A percentile compares a stretch with the other conserved stretches of the same genome.
These are phyloP conservation scores for Sicus ferrugineus DNA, from an alignment of 2,888 invertebrate genomes.

Conservation along the genomic window DNA sequence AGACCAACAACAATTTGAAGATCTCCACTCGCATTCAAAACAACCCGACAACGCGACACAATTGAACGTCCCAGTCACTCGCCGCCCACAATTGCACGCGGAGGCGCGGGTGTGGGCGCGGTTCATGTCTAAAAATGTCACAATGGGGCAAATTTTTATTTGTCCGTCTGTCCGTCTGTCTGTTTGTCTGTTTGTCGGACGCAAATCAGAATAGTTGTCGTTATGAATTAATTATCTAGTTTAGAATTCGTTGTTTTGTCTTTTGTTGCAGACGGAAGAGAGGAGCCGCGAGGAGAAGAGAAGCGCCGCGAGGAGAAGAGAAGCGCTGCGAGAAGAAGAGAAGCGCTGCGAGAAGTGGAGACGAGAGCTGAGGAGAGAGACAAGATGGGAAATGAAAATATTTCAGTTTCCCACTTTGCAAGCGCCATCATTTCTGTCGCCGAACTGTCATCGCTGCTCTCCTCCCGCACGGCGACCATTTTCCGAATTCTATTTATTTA, in stretches of 20 bases:
- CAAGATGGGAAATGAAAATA: no score
- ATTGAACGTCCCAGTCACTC: not conserved
- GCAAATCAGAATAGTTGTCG: constrained; percentile 7
- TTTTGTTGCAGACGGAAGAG: no score
- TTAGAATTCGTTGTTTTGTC: not conserved
- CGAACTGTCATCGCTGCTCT: no score
- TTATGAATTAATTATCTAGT: constrained; percentile 18
- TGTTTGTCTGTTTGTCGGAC: not conserved
- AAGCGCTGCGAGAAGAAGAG: no score
- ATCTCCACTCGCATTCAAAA: not conserved
- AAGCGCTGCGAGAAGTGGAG: no score
- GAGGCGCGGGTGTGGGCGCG: not conserved
- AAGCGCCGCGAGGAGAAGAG: no score
- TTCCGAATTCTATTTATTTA: no score
- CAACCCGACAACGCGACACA: not conserved
- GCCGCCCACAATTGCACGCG: not conserved
- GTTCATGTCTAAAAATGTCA: not conserved
- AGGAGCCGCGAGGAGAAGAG: no score
- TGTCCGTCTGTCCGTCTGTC: not conserved
- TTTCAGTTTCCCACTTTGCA: no score
- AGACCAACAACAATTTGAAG: not conserved
- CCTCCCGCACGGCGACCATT: no score
- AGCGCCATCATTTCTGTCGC: not conserved
- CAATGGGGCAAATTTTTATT: not conserved
- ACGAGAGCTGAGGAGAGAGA: no score